Evolutionary conservation across 2,113 vertebrate species (phyloP), one percentile per base, ranked within the genome.

Genomic region (Atherinomorus stipes): DNA sequence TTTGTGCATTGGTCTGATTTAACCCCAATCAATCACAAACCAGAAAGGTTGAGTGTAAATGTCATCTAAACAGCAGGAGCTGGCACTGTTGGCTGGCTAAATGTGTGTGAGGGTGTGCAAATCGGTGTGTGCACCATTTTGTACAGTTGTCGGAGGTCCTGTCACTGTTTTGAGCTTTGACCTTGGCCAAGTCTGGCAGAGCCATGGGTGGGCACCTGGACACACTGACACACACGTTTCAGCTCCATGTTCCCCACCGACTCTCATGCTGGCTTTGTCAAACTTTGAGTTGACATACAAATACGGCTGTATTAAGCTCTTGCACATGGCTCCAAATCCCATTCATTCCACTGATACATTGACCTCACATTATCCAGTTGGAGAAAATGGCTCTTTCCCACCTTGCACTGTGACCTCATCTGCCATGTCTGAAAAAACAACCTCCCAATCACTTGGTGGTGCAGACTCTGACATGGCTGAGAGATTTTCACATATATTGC

Each of bases 301-400:
- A 91, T 88, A 89, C 83, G 80, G 83, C 7, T 56, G 65, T 84
- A 89, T 88, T 91, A 91, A 91, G 91, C 91, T 76, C 83, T 87
- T 86, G 85, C 91, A 91, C 90, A 91, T 88, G 90, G 83, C 78
- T 89, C 67, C 74, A 90, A 92, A 91, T 91, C 89, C 87, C 77
- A 89, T 89, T 90, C 88, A 89, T 90, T 92, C 85, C 86, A 75
- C 50, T 84, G 85, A 90, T 89, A 91, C 71, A 4, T 72, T 88
- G 82, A 91, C 88, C 83, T 81, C 88, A 88, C 85, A 88, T 83
- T 87, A 89, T 90, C 85, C 84, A 78, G 72, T 78, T 91, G 85
- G 81, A 80, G 85, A 81, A 89, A 84, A 71, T 63, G 52, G 44
- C 64, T 74, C 67, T 68, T 68, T 75, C 63, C 71, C 23, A 19